A percentile compares a stretch with the other conserved stretches of the same genome.
phyloP scores from a whole-genome alignment of 2,797 vertebrate species.

The Pseudochirops corinnae region DNA sequence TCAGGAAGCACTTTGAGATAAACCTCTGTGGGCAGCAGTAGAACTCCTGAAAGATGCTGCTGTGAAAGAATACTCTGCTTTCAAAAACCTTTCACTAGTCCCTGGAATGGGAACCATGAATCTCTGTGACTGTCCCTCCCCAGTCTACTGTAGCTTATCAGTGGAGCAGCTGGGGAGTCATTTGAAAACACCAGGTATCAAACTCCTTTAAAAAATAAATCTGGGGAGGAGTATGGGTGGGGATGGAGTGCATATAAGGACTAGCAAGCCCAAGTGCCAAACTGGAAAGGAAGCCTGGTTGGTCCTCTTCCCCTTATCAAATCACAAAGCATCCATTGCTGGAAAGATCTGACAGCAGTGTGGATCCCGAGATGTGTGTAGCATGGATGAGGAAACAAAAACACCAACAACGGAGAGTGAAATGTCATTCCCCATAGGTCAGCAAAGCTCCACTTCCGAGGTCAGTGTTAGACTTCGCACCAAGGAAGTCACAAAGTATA shows the following conservation, averaged over 20 bases:
- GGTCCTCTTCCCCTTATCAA: slow-evolving; percentile 72
- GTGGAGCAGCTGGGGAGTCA: background rate
- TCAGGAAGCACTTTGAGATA: slow-evolving; percentile 60
- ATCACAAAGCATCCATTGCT: slow-evolving; percentile 74
- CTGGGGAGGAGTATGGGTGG: background rate
- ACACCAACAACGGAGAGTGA: slow-evolving; percentile 67
- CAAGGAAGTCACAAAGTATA: slow-evolving; percentile 74
- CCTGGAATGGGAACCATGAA: slow-evolving; percentile 40
- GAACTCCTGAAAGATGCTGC: slow-evolving; percentile 76
- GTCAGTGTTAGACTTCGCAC: background rate
- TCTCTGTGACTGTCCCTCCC: slow-evolving; percentile 48
- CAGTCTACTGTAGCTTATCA: slow-evolving; percentile 39
- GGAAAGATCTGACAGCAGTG: slow-evolving; percentile 78
- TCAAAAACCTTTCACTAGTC: slow-evolving; percentile 77
- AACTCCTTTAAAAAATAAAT: slow-evolving; percentile 64
- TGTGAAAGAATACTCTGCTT: slow-evolving; percentile 23
- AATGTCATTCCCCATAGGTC: background rate
- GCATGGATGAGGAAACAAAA: slow-evolving; percentile 75
- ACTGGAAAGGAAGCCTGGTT: background rate
- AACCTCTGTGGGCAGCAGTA: slow-evolving; percentile 72
- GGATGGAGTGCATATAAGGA: background rate
- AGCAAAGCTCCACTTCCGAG: slow-evolving; percentile 31
- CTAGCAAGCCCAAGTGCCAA: background rate
- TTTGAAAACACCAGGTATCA: slow-evolving; percentile 64
- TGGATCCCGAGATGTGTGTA: slow-evolving; percentile 73